Base-by-base conservation (phyloP, 2,113 vertebrate genomes). In the Mirounga angustirostris region DNA sequence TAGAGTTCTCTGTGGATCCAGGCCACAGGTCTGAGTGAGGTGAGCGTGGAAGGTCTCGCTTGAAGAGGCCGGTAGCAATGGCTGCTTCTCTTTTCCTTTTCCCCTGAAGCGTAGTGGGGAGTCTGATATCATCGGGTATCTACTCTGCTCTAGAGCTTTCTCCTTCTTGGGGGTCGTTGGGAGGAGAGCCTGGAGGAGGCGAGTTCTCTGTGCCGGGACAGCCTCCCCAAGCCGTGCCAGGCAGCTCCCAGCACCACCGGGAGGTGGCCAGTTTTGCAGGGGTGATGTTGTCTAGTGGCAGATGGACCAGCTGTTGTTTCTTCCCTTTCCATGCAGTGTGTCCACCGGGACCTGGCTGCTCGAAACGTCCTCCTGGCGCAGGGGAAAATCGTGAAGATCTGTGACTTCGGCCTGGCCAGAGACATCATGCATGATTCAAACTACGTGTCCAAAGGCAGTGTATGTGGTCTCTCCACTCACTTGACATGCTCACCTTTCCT, bases 341-440 rank as follows among this genome's bases (percentile, higher is more conserved):
- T 99, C 46, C 99, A 99, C 96, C 99, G 99, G 88, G 99, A 99
- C 98, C 99, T 99, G 97, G 99, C 99, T 0, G 99, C 99, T 96
- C 99, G 99, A 56, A 99, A 99, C 1, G 99, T 99, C 92, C 99
- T 99, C n/a, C 98, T 99, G 96, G 99, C 99, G 71, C 99, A 99
- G 97, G 99, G 99, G 82, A 99, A 99, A 98, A 99, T 99, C 0
- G 99, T 99, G 98, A 99, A 99, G 99, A 99, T 99, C 98, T 99
- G 99, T 97, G 99, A 99, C 98, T 99, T 99, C 76, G 99, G 99
- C 28, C 98, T 99, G 97, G 99, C 99, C 94, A 99, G 99, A 97
- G 99, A 99, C 98, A 99, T 99, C 98, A 99, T 99, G 99, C 99
- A 99, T 12, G 99, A 99, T 98, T 99, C 99, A 86, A 99, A 99